Evolutionary conservation across 2,888 invertebrate genomes (phyloP), one percentile per base, ranked within the genome.

Genomic region (Congeria kusceri): DNA sequence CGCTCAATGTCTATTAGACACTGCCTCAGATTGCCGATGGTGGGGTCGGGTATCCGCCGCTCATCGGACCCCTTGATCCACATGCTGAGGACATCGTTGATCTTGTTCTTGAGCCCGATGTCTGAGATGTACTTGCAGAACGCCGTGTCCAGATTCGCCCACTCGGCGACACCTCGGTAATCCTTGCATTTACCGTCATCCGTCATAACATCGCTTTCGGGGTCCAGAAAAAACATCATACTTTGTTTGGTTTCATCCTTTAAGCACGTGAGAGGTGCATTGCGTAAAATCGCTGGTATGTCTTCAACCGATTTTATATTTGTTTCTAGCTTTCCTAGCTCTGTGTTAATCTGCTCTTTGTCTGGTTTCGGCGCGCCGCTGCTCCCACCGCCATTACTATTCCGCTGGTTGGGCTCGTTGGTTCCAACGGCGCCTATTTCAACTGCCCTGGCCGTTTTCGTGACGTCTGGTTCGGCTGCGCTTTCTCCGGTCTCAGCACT

Each of bases 161-260:
- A 68, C 59, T 75, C 79, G 3, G 71, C 75, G 18, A 80, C 29
- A 15, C 79, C 79, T 0, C 71, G 53, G 27, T 80, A 80, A 32
- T 80, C 79, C 29, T 71, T 75, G 2, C 49, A 28, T 27, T 39
- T 18, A 18, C 49, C 75, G 27, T 65, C 53, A 0, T 56, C 53
- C n/a, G 74, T 44, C 23, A 28, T 18, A 2, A 66, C 25, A 15
- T 74, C 67, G 5, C 25, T 56, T 25, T 66, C 62, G 0, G 62
- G 47, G 25, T 79, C 78, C 11, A 79, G 44, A 23, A 61, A 57
- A 58, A 65, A 74, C 25, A 65, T 73, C 32, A 79, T n/a, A 9
- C 27, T 23, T n/a, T 65, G 49, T 3, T 74, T 49, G 3, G 78
- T 79, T 11, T 49, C 44, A 9, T 53, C 53, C 32, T 53, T 25